Conservation (phyloP, 1,140 invertebrate species). For the Brachionus plicatilis region DNA sequence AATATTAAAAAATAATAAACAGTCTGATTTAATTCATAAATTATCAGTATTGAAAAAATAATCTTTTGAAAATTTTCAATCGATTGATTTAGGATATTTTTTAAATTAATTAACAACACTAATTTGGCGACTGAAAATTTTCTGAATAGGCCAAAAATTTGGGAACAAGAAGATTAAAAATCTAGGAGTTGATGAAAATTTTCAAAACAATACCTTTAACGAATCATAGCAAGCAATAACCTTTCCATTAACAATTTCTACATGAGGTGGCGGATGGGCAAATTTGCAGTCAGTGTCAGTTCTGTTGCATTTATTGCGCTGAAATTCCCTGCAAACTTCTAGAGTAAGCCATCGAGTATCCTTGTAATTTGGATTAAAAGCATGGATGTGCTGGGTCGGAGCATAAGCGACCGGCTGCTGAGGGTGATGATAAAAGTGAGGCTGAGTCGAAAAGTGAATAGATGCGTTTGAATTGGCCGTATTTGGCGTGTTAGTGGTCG, state of each 20-base stretch:
- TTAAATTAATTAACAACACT: neutral
- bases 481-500: conserved; percentile 29
- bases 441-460: conserved; percentile 15
- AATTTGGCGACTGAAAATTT: neutral
- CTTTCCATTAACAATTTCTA: conserved; percentile 91
- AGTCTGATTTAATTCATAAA: neutral
- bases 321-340: conserved; percentile 98
- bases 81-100: neutral
- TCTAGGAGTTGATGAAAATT: neutral
- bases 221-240: conserved; percentile 99
- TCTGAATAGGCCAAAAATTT: neutral
- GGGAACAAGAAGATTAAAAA: neutral
- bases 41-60: neutral
- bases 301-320: conserved; percentile 96
- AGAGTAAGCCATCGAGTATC: conserved; percentile 99
- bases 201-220: conserved; percentile 81
- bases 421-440: neutral
- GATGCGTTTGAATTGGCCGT: neutral
- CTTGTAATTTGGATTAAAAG: conserved; percentile 60
- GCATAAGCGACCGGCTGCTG: conserved; percentile 24
- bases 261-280: conserved; percentile 95
- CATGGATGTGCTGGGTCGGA: conserved; percentile 7
- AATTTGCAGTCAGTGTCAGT: conserved; percentile 99
- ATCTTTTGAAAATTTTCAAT: neutral
- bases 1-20: neutral